A percentile compares a stretch with the other conserved stretches of the same genome.
Conservation (phyloP, 2,888 invertebrate genomes). For the Aromia moschata region DNA sequence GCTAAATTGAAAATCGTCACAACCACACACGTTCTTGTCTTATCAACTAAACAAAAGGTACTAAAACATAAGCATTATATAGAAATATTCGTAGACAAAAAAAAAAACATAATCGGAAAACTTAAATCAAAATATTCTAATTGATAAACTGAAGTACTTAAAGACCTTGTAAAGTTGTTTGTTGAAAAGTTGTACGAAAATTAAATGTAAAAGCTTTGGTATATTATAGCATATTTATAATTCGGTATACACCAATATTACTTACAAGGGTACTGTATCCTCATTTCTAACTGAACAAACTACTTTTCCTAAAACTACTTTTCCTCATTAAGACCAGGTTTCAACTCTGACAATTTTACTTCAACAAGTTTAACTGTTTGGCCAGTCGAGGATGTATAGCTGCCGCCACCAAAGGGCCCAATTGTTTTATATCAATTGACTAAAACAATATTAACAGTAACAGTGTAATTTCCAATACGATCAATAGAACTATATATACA, state of each 20-base stretch:
- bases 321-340: slow-evolving; percentile 72
- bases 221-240: too few species aligned
- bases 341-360: slow-evolving; percentile 66
- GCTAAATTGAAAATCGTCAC: slow-evolving; percentile 88
- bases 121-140: too few species aligned
- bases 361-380: slow-evolving; percentile 65
- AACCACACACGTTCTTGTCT: slow-evolving; percentile 73
- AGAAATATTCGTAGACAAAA: not conserved
- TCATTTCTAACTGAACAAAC: slow-evolving; percentile 82
- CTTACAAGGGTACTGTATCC: slow-evolving; percentile 82
- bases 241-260: too few species aligned
- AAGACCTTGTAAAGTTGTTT: too few species aligned
- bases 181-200: too few species aligned
- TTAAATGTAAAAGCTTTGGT: too few species aligned
- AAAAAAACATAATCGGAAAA: too few species aligned
- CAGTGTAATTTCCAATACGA: too few species aligned
- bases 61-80: slow-evolving; percentile 63
- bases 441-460: slow-evolving; percentile 58
- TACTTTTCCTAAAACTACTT: slow-evolving; percentile 79
- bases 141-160: too few species aligned
- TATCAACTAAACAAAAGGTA: slow-evolving; percentile 83
- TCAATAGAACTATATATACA: too few species aligned
- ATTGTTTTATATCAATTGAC: slow-evolving; percentile 73
- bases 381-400: slow-evolving; percentile 64
- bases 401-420: slow-evolving; percentile 74